Evolutionary conservation across 2,888 invertebrate species (phyloP), one percentile per base, ranked within the genome.

Genomic region (Dryobotodes eremita): DNA sequence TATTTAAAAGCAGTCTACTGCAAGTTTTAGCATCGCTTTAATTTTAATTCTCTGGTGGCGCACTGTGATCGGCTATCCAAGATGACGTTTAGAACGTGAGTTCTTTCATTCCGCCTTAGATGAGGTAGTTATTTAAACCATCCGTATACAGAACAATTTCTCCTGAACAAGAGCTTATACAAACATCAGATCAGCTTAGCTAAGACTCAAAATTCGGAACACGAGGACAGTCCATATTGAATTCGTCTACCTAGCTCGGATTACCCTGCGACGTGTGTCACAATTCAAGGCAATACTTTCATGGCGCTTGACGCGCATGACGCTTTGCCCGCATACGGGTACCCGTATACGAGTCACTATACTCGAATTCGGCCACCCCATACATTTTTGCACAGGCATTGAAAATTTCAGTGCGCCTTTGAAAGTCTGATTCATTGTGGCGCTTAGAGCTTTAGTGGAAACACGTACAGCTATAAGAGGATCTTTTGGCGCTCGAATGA

Each of bases 141-240:
- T 69, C 36, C 17, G 36, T 81, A 17, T 59, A 66, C 7, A 50
- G 5, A 55, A n/a, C 42, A 65, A 64, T 53, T 53, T 64, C 62
- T 75, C 17, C 68, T 62, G 26, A 64, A 42, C 36, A 23, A 36
- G 7, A 64, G 36, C 13, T 64, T 10, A 42, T 57, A 13, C 36
- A 4, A 65, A 57, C 36, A 57, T 15, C 42, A 42, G 17, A 73
- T 55, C 48, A 59, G 65, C 36, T 31, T 26, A 36, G 46, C 42
- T 64, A 64, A 46, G 57, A 7, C 57, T 80, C 36, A 36, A 46
- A 57, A 73, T 82, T 83, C 50, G 15, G 55, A 31, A 42, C 2
- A 57, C 61, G 46, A 57, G 20, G n/a, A 57, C 36, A 57, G 42
- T 50, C 61, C 11, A 20, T 62, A 17, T n/a, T 15, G 68, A 75